These are phyloP conservation scores for Craterocephalus amniculus DNA, from an alignment of 2,797 vertebrate genomes.

Conservation along the genomic window DNA sequence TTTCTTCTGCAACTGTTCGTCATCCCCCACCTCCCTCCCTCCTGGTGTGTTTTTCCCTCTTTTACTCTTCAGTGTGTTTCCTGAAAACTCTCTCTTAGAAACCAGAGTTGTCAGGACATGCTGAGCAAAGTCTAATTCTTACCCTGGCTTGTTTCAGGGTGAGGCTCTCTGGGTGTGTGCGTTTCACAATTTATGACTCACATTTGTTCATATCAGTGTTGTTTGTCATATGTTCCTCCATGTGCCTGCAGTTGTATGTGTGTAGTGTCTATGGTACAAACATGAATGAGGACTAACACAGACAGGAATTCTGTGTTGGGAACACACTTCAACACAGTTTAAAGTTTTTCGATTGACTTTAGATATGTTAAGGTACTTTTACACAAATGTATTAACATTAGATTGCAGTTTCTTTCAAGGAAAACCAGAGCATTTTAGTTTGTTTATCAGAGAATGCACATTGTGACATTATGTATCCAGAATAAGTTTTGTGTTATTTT, in stretches of 20 bases:
- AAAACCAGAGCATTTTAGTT: background rate
- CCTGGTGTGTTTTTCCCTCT: background rate
- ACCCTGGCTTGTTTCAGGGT: conserved; percentile 40
- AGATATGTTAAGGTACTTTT: background rate
- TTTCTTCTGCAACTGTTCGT: background rate
- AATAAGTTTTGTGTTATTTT: background rate
- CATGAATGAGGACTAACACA: background rate
- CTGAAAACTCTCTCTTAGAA: conserved; percentile 22
- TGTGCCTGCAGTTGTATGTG: background rate
- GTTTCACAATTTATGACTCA: conserved; percentile 51
- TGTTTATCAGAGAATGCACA: background rate
- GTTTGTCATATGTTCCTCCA: conserved; percentile 12
- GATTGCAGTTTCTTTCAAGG: background rate
- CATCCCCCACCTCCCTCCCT: conserved; percentile 14
- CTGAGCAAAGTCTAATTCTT: conserved; percentile 40
- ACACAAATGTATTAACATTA: background rate
- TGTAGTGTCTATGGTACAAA: background rate
- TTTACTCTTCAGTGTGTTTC: background rate
- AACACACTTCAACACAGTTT: background rate
- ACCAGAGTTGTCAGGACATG: conserved; percentile 49
- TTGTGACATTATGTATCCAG: background rate
- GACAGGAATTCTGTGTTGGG: background rate
- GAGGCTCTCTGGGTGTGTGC: conserved; percentile 54
- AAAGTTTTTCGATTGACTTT: background rate
- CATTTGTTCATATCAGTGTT: conserved; percentile 12